Evolutionary conservation across 2,888 invertebrate genomes (phyloP), one percentile per base, ranked within the genome.

Genomic region (Pegoplata infirma): DNA sequence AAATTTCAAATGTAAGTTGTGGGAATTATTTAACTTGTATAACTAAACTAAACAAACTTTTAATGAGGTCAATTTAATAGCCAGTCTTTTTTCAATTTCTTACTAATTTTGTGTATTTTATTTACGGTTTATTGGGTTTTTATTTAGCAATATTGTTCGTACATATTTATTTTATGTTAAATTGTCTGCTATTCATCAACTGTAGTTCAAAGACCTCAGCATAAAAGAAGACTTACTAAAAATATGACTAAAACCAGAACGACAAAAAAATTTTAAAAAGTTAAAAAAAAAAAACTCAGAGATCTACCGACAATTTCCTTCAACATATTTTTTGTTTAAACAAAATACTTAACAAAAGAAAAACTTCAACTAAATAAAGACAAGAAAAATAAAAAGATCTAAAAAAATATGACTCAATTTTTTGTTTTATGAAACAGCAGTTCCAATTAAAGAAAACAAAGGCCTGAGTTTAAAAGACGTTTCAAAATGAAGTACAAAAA

Each of bases 161-260:
- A 12, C n/a, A n/a, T 32, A 32, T 32, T 32, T 32, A 3, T 10
- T 32, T 32, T 32, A 32, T 10, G 12, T 10, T 32, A 32, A 32
- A 32, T 32, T 32, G 32, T 32, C 32, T 10, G 32, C 12, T 32
- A 2, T 19, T 53, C 64, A 12, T 58, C 28, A 58, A 40, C 25
- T n/a, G n/a, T n/a, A 59, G 76, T 71, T 76, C 64, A 71, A 59
- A 66, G 71, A 76, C 58, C 76, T 76, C 68, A 58, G 63, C 46
- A 63, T 3, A 46, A 53, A 23, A 66, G 23, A 2, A 12, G 19
- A 28, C 25, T 53, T 64, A 17, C n/a, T 12, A 14, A 4, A 40
- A 53, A 53, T 56, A 68, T 19, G 36, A 53, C 53, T 51, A 36
- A 64, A 58, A 12, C 19, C 19, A 63, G 40, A 51, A 76, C 19